Conservation (phyloP, 2,888 invertebrate genomes). For the Matsumyia berberina region DNA sequence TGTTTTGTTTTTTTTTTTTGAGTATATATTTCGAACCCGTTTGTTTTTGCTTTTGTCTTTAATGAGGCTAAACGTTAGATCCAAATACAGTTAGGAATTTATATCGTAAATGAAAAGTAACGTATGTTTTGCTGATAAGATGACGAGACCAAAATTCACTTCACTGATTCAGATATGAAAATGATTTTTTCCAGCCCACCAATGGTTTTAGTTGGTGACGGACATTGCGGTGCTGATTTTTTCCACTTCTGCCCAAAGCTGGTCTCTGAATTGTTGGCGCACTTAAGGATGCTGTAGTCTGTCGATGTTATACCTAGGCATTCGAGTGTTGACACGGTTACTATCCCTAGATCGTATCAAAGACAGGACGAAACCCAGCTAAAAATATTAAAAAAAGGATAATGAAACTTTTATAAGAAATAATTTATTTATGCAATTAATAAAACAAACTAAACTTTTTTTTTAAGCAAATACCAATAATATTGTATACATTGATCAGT, state of each 20-base stretch:
- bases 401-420: slow-evolving; percentile 23
- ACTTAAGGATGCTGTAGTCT: no score
- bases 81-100: slow-evolving; percentile 25
- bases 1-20: background rate
- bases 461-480: slow-evolving; percentile 27
- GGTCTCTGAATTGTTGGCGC: no score
- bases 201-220: no score
- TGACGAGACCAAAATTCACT: slow-evolving; percentile 75
- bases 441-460: slow-evolving; percentile 29
- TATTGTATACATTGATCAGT: slow-evolving; percentile 56
- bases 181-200: no score
- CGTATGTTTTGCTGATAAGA: slow-evolving; percentile 42
- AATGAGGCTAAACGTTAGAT: slow-evolving; percentile 39
- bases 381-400: no score
- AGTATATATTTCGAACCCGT: slow-evolving; percentile 10
- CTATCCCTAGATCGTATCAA: no score
- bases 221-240: no score
- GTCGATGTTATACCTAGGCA: no score
- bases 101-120: slow-evolving; percentile 43
- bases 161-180: no score
- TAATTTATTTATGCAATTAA: slow-evolving; percentile 63
- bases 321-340: no score
- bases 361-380: no score
- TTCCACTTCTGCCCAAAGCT: no score
- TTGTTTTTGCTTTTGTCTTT: slow-evolving; percentile 29